Base-by-base conservation (phyloP, 2,888 invertebrate species). In the Drosophila heteroneura region DNA sequence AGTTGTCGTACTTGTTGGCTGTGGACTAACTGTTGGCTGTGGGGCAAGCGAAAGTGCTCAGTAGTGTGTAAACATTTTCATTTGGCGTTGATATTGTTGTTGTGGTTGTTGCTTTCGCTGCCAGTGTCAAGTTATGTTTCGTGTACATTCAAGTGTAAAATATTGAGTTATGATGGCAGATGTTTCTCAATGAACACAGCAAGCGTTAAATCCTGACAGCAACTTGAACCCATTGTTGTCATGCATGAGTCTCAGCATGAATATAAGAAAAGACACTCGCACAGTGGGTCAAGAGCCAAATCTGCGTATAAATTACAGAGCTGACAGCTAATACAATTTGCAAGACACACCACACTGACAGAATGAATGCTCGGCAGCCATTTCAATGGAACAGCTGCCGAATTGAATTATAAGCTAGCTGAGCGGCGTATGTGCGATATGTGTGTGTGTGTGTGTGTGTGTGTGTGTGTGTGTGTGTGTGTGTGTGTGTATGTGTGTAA, bases 81-180 rank as follows among this genome's bases (percentile, higher is more conserved):
- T 76, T 82, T 78, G 73, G 61, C 60, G 71, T 70, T 79, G 79
- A 63, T 81, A 65, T 68, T 47, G 62, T 39, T 54, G 52, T 49
- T 37, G 52, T 33, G 61, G 51, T 56, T 74, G 69, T 52, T 71
- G 56, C 51, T 73, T 47, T 4, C 7, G 76, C 52, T 76, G 74
- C n/a, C 3, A 30, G 71, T 83, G 84, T 90, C 90, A 89, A 86
- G 89, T 79, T 85, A 59, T 81, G 84, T 89, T 90, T 74, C 66
- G 74, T 89, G 90, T 74, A 89, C 84, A 84, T 74, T 87, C 86
- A 76, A 90, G 90, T 85, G 90, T 83, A 82, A 87, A 90, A 89
- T 90, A 87, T 87, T 87, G 90, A 87, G 90, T 87, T 87, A 87
- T 87, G 87, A 87, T 86, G 87, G 89, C 87, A 89, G 87, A 89